Percentiles rank a stretch among this genome's conserved stretches.
phyloP scores from a whole-genome alignment of 2,888 invertebrate species.

The Drosophila colorata region DNA sequence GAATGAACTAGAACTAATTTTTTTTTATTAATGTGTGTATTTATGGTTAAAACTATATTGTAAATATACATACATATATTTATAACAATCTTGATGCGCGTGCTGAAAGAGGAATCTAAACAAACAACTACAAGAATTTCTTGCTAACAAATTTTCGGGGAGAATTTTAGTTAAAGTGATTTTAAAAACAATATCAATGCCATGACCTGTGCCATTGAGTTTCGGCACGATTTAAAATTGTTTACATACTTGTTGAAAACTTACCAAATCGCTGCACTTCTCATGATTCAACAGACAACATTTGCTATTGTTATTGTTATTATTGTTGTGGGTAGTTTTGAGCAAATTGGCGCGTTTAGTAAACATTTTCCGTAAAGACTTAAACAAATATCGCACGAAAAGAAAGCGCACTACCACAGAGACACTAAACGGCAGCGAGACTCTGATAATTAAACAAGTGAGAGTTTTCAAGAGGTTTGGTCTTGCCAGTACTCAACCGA shows the following conservation, averaged over 20 bases:
- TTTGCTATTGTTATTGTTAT: constrained; percentile 60
- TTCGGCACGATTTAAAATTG: constrained; percentile 38
- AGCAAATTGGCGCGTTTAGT: constrained; percentile 78
- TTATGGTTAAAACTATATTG: no score
- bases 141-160: neutral
- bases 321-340: constrained; percentile 41
- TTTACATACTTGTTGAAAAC: constrained; percentile 38
- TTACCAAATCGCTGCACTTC: constrained; percentile 73
- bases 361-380: constrained; percentile 66
- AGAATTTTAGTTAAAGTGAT: neutral
- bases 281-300: constrained; percentile 59
- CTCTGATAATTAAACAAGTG: constrained; percentile 76
- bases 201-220: constrained; percentile 17
- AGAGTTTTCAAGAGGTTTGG: constrained; percentile 55
- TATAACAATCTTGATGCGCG: neutral
- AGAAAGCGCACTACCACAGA: constrained; percentile 54
- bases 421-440: constrained; percentile 38
- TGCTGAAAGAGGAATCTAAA: neutral
- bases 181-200: constrained; percentile 13
- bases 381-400: constrained; percentile 51
- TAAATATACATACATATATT: no score
- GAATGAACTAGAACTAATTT: no score
- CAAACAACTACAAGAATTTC: constrained; percentile 1
- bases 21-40: no score
- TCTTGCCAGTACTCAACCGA: constrained; percentile 10